A percentile compares a stretch with the other conserved stretches of the same genome.
These are phyloP conservation scores for Atractosteus spatula DNA, from an alignment of 2,113 vertebrate genomes.

Conservation along the genomic window DNA sequence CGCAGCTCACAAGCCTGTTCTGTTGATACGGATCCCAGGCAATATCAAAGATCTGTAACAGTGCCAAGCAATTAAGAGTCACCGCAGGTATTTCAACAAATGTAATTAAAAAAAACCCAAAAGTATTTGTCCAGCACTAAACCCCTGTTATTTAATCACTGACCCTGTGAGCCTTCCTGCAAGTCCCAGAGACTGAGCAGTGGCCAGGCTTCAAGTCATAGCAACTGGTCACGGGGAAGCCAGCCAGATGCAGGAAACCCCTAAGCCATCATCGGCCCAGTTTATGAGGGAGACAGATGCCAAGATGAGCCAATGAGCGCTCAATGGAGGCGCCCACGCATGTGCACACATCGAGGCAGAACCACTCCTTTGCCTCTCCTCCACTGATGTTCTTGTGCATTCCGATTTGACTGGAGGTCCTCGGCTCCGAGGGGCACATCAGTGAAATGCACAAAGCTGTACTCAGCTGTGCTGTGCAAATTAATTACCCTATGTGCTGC, in stretches of 20 bases:
- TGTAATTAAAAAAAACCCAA: not conserved
- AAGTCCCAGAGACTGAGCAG: not conserved
- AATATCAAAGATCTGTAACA: constrained; percentile 90
- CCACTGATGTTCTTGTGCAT: too few relatives aligned
- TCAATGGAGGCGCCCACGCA: not conserved
- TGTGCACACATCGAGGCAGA: not conserved
- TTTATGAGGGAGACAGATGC: not conserved
- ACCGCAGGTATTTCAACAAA: not conserved
- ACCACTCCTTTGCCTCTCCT: not conserved
- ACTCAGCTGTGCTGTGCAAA: too few relatives aligned
- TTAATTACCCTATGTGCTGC: too few relatives aligned
- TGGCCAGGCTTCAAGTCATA: not conserved
- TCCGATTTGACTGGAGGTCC: too few relatives aligned
- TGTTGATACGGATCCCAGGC: constrained; percentile 88
- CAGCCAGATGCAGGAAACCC: not conserved
- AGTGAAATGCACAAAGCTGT: too few relatives aligned
- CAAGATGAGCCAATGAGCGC: not conserved
- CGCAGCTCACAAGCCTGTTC: constrained; percentile 88
- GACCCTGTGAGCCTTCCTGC: not conserved
- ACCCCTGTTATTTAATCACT: not conserved
- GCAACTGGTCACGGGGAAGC: not conserved
- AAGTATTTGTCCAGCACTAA: not conserved
- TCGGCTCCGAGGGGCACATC: too few relatives aligned
- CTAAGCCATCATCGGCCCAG: not conserved
- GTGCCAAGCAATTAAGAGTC: constrained; percentile 5